Percentiles rank a stretch among this genome's conserved stretches.
These are phyloP conservation scores for Benitochromis conjunctus DNA, from an alignment of 2,113 vertebrate species.

Conservation along the genomic window DNA sequence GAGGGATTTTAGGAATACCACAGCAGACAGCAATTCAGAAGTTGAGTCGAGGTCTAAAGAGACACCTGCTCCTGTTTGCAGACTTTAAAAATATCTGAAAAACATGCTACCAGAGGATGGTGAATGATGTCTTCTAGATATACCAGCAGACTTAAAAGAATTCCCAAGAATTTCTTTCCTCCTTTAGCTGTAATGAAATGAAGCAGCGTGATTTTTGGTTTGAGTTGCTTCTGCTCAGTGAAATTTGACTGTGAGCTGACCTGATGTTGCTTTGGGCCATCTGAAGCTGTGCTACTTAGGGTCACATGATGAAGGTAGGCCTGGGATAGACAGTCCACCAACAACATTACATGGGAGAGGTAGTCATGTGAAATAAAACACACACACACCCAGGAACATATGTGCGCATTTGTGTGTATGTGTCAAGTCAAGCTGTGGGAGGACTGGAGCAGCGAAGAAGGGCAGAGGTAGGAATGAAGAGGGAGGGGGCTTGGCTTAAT, in stretches of 20 bases:
- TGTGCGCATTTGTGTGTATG: constrained; percentile 2
- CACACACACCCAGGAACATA: constrained; percentile 47
- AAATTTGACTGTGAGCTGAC: constrained; percentile 13
- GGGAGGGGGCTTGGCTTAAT: not conserved
- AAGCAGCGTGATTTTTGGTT: not conserved
- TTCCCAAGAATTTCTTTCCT: not conserved
- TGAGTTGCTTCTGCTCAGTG: not conserved
- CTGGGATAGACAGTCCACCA: not conserved
- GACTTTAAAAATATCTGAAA: not conserved
- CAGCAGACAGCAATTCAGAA: constrained; percentile 1
- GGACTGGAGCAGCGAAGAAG: constrained; percentile 1
- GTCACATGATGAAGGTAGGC: constrained; percentile 31
- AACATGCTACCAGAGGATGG: not conserved
- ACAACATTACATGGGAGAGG: not conserved
- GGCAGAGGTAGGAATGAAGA: not conserved
- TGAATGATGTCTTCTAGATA: not conserved
- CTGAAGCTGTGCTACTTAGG: not conserved
- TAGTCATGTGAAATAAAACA: not conserved
- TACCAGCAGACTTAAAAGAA: not conserved
- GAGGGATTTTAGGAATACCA: not conserved
- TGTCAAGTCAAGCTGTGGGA: not conserved
- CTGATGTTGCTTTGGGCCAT: not conserved
- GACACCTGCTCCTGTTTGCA: not conserved
- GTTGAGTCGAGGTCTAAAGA: not conserved
- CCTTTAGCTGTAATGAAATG: not conserved